These are phyloP conservation scores for Pseudolaguvia tuberculata DNA, from an alignment of 2,113 vertebrate species.

Conservation along the genomic window DNA sequence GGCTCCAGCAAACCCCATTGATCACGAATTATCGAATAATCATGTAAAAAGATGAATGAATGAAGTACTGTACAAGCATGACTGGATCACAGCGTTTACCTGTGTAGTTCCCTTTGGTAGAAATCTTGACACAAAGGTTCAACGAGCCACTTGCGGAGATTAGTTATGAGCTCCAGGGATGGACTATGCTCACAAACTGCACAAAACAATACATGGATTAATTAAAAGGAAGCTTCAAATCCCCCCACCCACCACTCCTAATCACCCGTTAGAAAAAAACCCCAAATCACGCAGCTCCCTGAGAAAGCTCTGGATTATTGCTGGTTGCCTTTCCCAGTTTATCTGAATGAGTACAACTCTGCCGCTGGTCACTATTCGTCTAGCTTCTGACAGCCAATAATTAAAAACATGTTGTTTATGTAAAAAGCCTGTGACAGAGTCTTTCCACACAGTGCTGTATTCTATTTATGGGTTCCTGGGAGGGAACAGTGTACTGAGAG, in stretches of 20 bases:
- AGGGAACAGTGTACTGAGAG: neutral
- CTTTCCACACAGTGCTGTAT: neutral
- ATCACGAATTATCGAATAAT: no score
- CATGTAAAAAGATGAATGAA: no score
- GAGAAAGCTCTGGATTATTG: neutral
- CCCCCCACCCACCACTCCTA: no score
- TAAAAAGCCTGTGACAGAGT: neutral
- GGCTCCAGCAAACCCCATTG: no score
- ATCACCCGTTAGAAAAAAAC: neutral
- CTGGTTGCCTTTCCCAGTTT: neutral
- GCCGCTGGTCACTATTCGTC: neutral
- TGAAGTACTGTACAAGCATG: no score
- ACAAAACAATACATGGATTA: no score
- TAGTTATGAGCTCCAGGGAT: neutral
- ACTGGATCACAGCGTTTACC: no score
- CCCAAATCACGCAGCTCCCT: neutral
- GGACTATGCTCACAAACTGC: no score
- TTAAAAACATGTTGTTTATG: neutral
- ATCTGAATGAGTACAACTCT: neutral
- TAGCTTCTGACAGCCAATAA: neutral
- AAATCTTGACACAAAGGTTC: no score
- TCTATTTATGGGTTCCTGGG: neutral
- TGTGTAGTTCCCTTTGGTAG: no score
- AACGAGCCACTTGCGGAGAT: neutral
- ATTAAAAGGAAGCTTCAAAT: no score